These are phyloP conservation scores for Phragmatobia fuliginosa DNA, from an alignment of 2,888 invertebrate species.

Conservation along the genomic window DNA sequence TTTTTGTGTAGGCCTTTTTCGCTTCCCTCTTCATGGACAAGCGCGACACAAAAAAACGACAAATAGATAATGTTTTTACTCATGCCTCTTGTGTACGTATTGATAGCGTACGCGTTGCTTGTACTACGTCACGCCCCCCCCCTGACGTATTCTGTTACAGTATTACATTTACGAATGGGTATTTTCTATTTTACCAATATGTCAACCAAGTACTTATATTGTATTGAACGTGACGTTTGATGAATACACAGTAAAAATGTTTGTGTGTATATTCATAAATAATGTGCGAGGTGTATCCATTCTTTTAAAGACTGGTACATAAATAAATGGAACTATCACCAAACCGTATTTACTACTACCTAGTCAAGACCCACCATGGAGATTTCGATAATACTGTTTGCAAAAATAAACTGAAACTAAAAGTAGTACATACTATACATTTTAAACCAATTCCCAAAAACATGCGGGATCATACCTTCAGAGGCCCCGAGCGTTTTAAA, in stretches of 20 bases:
- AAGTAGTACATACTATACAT: too few species aligned
- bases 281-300: too few species aligned
- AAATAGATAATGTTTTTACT: slow-evolving; percentile 4
- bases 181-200: not conserved
- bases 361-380: not conserved
- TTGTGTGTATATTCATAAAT: not conserved
- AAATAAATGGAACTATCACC: too few species aligned
- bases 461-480: not conserved
- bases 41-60: slow-evolving; percentile 14
- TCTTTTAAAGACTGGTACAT: too few species aligned
- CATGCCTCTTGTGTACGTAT: slow-evolving; percentile 4
- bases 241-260: not conserved
- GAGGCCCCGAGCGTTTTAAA: not conserved
- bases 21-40: slow-evolving; percentile 2
- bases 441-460: not conserved
- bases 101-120: slow-evolving; percentile 2
- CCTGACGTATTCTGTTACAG: not conserved
- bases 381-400: not conserved
- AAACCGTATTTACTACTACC: not conserved
- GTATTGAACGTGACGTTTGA: not conserved
- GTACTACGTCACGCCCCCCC: not conserved
- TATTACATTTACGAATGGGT: not conserved
- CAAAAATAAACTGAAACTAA: not conserved
- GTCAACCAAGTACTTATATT: not conserved
- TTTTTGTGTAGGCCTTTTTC: slow-evolving; percentile 40